phyloP scores from a whole-genome alignment of 2,888 invertebrate species.

The Acrocera orbiculus region DNA sequence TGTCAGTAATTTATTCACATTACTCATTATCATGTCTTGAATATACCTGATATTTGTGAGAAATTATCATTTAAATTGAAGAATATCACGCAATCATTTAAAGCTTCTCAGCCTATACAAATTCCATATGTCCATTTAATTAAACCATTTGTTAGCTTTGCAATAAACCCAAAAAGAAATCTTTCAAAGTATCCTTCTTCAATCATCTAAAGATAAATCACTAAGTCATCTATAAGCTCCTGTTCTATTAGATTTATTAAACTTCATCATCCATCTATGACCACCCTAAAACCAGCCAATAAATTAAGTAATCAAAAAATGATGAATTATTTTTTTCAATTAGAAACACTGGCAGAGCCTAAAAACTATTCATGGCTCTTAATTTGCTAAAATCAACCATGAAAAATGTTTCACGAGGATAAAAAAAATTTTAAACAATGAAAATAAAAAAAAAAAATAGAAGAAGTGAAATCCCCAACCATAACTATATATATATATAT shows the following conservation, averaged over 20 bases:
- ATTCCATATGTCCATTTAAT: too few species aligned
- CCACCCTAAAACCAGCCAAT: background rate
- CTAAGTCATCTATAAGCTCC: background rate
- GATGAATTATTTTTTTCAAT: slow-evolving; percentile 10
- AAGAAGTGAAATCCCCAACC: slow-evolving; percentile 1
- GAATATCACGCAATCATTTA: too few species aligned
- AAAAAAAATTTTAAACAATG: slow-evolving; percentile 3
- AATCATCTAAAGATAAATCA: too few species aligned
- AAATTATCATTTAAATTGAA: too few species aligned
- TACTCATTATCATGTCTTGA: too few species aligned
- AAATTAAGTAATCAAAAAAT: slow-evolving; percentile 7
- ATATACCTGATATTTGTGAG: too few species aligned
- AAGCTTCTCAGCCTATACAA: too few species aligned
- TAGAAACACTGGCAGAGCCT: slow-evolving; percentile 2
- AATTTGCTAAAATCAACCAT: slow-evolving; percentile 10
- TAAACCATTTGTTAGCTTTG: too few species aligned
- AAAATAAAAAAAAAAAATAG: slow-evolving; percentile 1
- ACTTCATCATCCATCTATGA: background rate
- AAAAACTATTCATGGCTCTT: slow-evolving; percentile 5
- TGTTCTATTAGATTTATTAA: background rate
- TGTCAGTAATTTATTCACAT: too few species aligned
- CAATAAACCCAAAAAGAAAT: too few species aligned
- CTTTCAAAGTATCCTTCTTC: too few species aligned
- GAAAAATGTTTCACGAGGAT: slow-evolving; percentile 6
- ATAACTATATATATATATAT: slow-evolving; percentile 2